These are phyloP conservation scores for Rotaria sp. DNA, from an alignment of 2,888 invertebrate genomes.

Conservation along the genomic window DNA sequence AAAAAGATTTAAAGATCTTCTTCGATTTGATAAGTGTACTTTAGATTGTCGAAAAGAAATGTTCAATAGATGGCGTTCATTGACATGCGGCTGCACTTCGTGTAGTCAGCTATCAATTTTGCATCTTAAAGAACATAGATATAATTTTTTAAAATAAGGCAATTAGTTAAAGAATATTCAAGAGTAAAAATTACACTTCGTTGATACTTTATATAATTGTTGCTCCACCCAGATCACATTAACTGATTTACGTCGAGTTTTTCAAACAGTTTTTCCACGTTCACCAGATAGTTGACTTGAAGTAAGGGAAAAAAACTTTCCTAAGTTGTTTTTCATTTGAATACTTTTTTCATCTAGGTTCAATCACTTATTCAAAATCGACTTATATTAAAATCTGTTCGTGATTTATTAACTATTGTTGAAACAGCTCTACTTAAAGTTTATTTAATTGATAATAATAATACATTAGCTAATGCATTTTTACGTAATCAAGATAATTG, in stretches of 20 bases:
- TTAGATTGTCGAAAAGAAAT: too few species aligned
- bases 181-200: too few species aligned
- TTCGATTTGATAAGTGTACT: too few species aligned
- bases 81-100: too few species aligned
- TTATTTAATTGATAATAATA: not conserved
- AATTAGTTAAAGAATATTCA: too few species aligned
- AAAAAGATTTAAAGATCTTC: too few species aligned
- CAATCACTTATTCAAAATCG: slow-evolving; percentile 20
- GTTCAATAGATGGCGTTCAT: too few species aligned
- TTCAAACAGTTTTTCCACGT: not conserved
- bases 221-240: too few species aligned
- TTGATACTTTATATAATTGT: too few species aligned
- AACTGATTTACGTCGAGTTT: not conserved
- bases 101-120: too few species aligned
- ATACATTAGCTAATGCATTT: not conserved
- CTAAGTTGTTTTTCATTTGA: not conserved
- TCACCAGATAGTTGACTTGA: not conserved
- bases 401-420: slow-evolving; percentile 2
- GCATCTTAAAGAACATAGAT: too few species aligned
- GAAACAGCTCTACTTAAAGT: not conserved
- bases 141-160: too few species aligned
- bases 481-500: not conserved
- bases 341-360: not conserved
- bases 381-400: slow-evolving; percentile 4
- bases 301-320: not conserved